Evolutionary conservation across 2,797 vertebrate genomes (phyloP), one percentile per base, ranked within the genome.

Genomic region (Octomys mimax): DNA sequence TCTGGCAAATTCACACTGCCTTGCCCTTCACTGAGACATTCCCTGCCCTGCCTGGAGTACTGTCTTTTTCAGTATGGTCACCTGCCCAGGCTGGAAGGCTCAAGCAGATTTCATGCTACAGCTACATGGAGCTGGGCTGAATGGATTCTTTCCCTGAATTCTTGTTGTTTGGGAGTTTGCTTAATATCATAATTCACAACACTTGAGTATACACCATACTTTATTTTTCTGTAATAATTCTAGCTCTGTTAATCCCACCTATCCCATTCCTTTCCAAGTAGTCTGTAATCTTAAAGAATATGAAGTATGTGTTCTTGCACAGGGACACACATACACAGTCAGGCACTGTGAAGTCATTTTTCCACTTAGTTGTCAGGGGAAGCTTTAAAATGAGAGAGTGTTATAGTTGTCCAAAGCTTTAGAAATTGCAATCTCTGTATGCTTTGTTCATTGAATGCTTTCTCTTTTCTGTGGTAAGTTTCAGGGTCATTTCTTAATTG

Each of bases 401-500:
- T 90, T 92, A 57, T 3, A 94, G 78, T 96, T 92, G 42, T 39
- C 57, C 21, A 14, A 77, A 54, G 80, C 39, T 93, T 85, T 95
- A 77, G 84, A 92, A 91, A 93, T 91, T 92, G 36, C 31, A 84
- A 36, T 89, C 57, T 73, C 19, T 19, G 84, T 7, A 42, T 18
- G 3, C 21, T 13, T 94, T 82, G 61, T 84, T 93, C 64, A 81
- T 36, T 36, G 8, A 94, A 79, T 91, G 39, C 78, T 95, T 96
- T 96, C n/a, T 93, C 78, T 18, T n/a, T 78, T 93, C 64, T 49
- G 49, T 68, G 28, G 86, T 89, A 90, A 83, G 64, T 93, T 90
- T 26, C 36, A 75, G 31, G 19, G 21, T 92, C 61, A 70, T 64
- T 85, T 92, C 83, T 95, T 93, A 84, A 46, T 39, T 39, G 11